These are phyloP conservation scores for Apocheima hispidaria DNA, from an alignment of 2,888 invertebrate species.

Conservation along the genomic window DNA sequence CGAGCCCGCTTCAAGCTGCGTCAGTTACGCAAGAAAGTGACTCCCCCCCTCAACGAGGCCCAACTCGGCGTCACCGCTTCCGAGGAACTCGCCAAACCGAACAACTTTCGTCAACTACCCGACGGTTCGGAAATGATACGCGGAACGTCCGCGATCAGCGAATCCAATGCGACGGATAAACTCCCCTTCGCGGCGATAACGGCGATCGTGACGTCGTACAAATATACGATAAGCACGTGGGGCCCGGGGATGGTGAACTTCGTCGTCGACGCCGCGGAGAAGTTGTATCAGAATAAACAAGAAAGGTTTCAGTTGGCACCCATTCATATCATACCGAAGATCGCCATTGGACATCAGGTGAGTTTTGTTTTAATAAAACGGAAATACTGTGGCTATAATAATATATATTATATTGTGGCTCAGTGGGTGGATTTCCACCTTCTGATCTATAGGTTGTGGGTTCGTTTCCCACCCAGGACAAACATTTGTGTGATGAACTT, in stretches of 20 bases:
- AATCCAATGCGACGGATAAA: conserved; percentile 61
- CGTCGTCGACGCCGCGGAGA: conserved; percentile 78
- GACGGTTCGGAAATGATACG: conserved; percentile 87
- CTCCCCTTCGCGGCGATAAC: conserved; percentile 86
- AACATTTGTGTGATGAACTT: no score
- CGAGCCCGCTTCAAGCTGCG: conserved; percentile 67
- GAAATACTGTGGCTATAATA: no score
- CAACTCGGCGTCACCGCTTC: conserved; percentile 62
- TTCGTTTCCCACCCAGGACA: no score
- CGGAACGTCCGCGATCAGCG: conserved; percentile 76
- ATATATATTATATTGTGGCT: no score
- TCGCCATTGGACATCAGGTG: conserved; percentile 86
- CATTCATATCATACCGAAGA: conserved; percentile 86
- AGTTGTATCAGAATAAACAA: conserved; percentile 72
- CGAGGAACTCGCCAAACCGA: conserved; percentile 84
- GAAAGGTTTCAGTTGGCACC: conserved; percentile 81
- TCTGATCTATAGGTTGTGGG: no score
- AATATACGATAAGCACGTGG: conserved; percentile 87
- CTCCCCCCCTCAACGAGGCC: conserved; percentile 67
- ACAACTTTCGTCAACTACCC: conserved; percentile 86
- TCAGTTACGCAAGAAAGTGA: conserved; percentile 71
- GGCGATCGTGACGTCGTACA: conserved; percentile 87
- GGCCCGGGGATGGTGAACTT: conserved; percentile 86
- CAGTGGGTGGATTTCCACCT: no score
- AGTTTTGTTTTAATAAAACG: no score